Base-by-base conservation (phyloP, 2,797 vertebrate species). In the Molothrus ater region DNA sequence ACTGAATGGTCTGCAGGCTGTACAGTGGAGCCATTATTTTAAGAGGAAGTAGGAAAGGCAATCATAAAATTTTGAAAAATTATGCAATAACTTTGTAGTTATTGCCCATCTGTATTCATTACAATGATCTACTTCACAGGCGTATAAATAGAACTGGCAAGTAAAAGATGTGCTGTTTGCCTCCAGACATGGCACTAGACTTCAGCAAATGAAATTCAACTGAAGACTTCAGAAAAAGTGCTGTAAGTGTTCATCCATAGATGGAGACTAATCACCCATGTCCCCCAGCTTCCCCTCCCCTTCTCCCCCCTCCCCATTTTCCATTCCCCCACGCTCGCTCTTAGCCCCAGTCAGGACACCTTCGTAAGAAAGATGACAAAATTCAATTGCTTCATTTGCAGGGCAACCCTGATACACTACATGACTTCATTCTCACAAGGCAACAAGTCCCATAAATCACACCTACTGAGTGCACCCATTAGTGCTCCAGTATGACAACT, bases 61-160 rank as follows among this genome's bases (percentile, higher is more conserved):
- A 98, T 98, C 97, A 97, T 98, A 98, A 98, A 98, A 97, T 96
- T 98, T 97, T 98, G 96, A 97, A 97, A 98, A 98, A 98, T 98
- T 97, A 97, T 97, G 97, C 97, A 97, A 97, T 97, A 97, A 98
- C 97, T 98, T 97, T 98, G 96, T 97, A 97, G 95, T 96, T 97
- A 93, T 96, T 97, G 95, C 97, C 97, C 97, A 97, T 98, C 96
- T 97, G 97, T 97, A 97, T 97, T 97, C 97, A 97, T 98, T 98
- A 98, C 98, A 98, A 98, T 96, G 97, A 97, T 97, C 94, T 96
- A 60, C 93, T 97, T 98, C 98, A 98, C 94, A 94, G 96, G 88
- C 84, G 65, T 93, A 98, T 96, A 96, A 97, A 98, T 97, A 97
- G 96, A 96, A 97, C 61, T 96, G 95, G 96, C 96, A 97, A 95